A percentile compares a stretch with the other conserved stretches of the same genome.
Evolutionary conservation across 1,140 invertebrate genomes (phyloP).

Genomic region (Apocrypta bakeri): DNA sequence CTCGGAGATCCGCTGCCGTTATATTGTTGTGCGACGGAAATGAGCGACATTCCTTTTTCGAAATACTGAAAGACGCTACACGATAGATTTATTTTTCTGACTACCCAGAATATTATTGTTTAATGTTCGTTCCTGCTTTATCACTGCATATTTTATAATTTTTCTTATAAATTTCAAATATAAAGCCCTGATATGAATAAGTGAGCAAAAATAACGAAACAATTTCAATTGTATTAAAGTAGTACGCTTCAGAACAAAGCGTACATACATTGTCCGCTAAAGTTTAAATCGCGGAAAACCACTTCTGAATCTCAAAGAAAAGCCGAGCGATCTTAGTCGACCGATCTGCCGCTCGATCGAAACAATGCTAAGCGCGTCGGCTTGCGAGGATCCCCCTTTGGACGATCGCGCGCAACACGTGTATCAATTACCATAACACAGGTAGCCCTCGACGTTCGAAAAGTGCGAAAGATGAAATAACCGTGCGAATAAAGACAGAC

Average conservation of each 20-base stretch:
- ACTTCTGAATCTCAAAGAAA: background rate
- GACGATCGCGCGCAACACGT: constrained; percentile 53
- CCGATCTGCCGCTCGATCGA: constrained; percentile 31
- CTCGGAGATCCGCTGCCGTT: background rate
- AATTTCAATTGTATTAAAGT: too few relatives aligned
- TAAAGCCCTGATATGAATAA: too few relatives aligned
- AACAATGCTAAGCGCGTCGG: constrained; percentile 56
- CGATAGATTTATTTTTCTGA: too few relatives aligned
- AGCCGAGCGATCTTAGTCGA: background rate
- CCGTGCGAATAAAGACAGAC: background rate
- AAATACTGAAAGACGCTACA: too few relatives aligned
- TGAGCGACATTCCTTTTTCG: background rate
- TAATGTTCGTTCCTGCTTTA: too few relatives aligned
- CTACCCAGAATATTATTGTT: too few relatives aligned
- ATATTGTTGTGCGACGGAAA: background rate
- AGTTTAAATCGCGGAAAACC: background rate
- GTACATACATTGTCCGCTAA: too few relatives aligned
- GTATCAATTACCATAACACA: constrained; percentile 64
- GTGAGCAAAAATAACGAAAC: too few relatives aligned
- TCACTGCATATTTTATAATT: too few relatives aligned
- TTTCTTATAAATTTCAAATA: too few relatives aligned
- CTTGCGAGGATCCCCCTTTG: background rate
- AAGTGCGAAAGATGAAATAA: constrained; percentile 27
- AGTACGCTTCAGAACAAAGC: too few relatives aligned
- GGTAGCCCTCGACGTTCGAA: constrained; percentile 30